These are phyloP conservation scores for Ciconia maguari DNA, from an alignment of 2,113 vertebrate species.

Conservation along the genomic window DNA sequence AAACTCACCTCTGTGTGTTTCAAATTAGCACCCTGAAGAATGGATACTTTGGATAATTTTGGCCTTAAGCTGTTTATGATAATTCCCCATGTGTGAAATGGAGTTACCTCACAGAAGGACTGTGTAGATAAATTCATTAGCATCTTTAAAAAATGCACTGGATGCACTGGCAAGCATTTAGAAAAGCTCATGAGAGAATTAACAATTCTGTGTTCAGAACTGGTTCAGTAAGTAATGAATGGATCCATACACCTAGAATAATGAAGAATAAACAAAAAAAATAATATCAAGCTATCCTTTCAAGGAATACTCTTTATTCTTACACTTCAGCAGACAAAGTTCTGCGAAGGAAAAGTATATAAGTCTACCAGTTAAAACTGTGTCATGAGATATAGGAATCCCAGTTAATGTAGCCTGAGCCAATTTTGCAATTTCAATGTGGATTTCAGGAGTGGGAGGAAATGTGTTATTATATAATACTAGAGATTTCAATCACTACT, in stretches of 20 bases:
- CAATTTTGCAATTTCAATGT: background rate
- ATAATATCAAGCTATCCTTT: background rate
- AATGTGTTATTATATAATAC: background rate
- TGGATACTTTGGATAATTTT: background rate
- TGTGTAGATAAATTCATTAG: constrained; percentile 8
- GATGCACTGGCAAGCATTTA: background rate
- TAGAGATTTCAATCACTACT: background rate
- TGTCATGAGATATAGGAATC: background rate
- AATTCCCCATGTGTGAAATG: background rate
- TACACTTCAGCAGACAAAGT: background rate
- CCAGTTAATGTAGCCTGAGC: background rate
- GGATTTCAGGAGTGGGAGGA: background rate
- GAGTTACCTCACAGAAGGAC: background rate
- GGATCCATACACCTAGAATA: background rate
- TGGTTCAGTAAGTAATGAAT: background rate
- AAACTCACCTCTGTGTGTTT: background rate
- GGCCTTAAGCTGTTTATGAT: background rate
- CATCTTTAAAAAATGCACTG: background rate
- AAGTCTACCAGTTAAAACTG: background rate
- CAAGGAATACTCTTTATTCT: background rate
- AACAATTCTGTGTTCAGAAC: background rate
- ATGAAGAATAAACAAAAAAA: background rate
- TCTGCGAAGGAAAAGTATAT: background rate
- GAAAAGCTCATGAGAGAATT: background rate
- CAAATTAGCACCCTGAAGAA: constrained; percentile 1